Evolutionary conservation across 2,888 invertebrate genomes (phyloP), one percentile per base, ranked within the genome.

Genomic region (Spialia ferax): DNA sequence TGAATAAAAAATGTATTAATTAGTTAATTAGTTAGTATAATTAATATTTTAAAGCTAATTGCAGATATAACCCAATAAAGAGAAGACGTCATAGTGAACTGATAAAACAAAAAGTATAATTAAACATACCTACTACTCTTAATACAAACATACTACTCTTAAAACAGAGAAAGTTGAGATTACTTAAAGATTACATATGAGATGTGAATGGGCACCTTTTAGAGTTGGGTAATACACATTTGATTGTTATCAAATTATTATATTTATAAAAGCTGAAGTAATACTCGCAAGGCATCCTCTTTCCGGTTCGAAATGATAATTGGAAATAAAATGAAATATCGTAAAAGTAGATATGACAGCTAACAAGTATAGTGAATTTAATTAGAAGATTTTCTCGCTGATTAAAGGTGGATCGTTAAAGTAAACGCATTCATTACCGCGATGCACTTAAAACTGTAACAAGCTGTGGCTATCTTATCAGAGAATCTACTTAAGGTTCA

Each of bases 381-480:
- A 72, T 72, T 63, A 71, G 66, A 48, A 68, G 68, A 69, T 55
- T 42, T 56, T 72, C 69, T 65, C 63, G 63, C 67, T 69, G 67
- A 70, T 70, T 70, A 70, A 68, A 62, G 54, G 62, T 62, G 64
- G 63, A 54, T 68, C 64, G 67, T 70, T 65, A 61, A 54, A 54
- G 45, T 60, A 60, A 65, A 61, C 68, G 71, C 65, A 66, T 69
- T 70, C 54, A 56, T 63, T 55, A 13, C 45, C 63, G 42, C 45
- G 60, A 65, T 67, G 52, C 35, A 61, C 48, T 62, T 50, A 67
- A 64, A 66, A 65, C 52, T 52, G 64, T 70, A 74, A 74, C 75
- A 63, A 70, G 75, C 72, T 73, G 32, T 42, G 57, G 52, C 72
- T 70, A 76, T 72, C 69, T 71, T 55, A 54, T 63, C 62, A 52